Evolutionary conservation across 2,113 vertebrate species (phyloP).

Genomic region (Gymnogyps californianus): DNA sequence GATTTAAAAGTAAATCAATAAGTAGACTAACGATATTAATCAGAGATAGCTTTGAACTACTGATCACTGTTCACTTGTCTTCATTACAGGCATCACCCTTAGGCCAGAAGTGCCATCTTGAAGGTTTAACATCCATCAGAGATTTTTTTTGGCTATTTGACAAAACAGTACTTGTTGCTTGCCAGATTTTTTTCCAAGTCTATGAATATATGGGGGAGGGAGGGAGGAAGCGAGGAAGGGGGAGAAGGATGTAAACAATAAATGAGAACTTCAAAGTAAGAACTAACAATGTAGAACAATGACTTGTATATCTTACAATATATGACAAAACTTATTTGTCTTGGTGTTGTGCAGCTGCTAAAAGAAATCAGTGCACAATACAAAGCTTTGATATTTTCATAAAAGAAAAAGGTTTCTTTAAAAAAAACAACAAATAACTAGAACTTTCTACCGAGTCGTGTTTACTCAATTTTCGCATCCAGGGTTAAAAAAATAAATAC

Average conservation of each 20-base stretch:
- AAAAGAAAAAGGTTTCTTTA: background rate
- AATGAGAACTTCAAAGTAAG: conserved; percentile 57
- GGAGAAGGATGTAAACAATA: conserved; percentile 54
- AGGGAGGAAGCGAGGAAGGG: conserved; percentile 13
- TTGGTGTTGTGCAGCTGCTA: conserved; percentile 28
- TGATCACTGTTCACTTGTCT: background rate
- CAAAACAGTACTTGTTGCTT: conserved; percentile 12
- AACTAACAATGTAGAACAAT: conserved; percentile 46
- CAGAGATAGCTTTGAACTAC: background rate
- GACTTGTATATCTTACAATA: conserved; percentile 19
- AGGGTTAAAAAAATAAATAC: conserved; percentile 14
- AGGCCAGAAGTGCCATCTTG: background rate
- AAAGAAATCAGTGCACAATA: conserved; percentile 22
- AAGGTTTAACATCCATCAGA: background rate
- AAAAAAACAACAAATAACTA: background rate
- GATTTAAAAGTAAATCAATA: background rate
- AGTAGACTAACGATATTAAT: background rate
- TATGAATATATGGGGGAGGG: conserved; percentile 15
- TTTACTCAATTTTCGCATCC: background rate
- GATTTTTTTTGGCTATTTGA: background rate
- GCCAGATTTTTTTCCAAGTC: background rate
- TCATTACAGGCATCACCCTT: background rate
- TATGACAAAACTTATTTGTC: conserved; percentile 31
- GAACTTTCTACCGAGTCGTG: background rate
- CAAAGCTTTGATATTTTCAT: conserved; percentile 34